A percentile compares a stretch with the other conserved stretches of the same genome.
Conservation (phyloP, 1,140 invertebrate genomes). For the Drosophila pruinosa region DNA sequence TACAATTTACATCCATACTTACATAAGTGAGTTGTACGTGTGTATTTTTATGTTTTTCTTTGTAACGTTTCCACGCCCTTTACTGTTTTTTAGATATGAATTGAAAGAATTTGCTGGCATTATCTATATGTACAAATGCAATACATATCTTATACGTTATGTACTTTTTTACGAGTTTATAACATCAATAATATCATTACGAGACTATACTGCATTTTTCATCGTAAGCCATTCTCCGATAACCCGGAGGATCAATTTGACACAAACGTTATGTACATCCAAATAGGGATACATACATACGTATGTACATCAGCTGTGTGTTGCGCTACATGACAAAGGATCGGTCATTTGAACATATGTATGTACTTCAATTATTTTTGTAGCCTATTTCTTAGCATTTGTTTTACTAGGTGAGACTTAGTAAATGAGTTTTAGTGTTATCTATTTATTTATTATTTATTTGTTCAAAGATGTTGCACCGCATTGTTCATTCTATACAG, state of each 20-base stretch:
- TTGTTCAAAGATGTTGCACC: not conserved
- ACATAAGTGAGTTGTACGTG: not conserved
- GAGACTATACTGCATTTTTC: not conserved
- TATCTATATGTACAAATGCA: constrained; percentile 20
- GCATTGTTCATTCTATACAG: not conserved
- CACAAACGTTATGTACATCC: no score
- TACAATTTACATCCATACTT: constrained; percentile 5
- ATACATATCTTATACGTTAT: no score
- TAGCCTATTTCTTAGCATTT: not conserved
- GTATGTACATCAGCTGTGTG: not conserved
- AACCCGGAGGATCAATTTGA: constrained; percentile 28
- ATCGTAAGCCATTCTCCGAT: constrained; percentile 8
- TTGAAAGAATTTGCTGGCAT: constrained; percentile 5
- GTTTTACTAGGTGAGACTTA: not conserved
- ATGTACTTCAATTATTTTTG: not conserved
- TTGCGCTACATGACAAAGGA: constrained; percentile 4
- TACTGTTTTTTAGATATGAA: not conserved
- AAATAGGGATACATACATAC: no score
- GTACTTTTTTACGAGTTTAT: constrained; percentile 1
- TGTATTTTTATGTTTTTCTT: constrained; percentile 28
- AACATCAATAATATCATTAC: constrained; percentile 3
- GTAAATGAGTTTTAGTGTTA: no score
- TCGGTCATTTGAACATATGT: not conserved
- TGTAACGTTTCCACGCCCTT: not conserved
- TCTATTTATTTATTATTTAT: not conserved